Evolutionary conservation across 2,888 invertebrate genomes (phyloP).

Genomic region (Ditylenchus weischeri): DNA sequence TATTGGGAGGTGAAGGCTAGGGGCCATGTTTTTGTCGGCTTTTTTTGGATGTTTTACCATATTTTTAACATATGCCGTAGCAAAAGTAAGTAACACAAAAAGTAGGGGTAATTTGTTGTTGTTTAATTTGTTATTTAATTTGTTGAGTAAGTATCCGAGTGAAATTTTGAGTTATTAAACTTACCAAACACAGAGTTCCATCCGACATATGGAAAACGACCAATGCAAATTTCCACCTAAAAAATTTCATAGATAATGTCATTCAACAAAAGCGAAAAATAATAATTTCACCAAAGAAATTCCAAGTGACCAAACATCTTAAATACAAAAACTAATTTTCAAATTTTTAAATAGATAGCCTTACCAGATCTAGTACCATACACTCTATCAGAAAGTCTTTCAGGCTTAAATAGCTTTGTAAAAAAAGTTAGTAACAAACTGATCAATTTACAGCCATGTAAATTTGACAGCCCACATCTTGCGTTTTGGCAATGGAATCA

Average conservation of each 20-base stretch:
- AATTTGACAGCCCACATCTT: conserved; percentile 95
- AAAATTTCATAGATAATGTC: not conserved
- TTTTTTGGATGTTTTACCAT: not conserved
- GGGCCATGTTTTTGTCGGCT: no score
- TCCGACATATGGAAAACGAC: conserved; percentile 79
- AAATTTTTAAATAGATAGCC: not conserved
- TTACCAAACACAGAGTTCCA: conserved; percentile 80
- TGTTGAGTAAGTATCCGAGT: no score
- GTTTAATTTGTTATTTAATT: no score
- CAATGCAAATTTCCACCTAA: conserved; percentile 88
- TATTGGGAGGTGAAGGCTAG: no score
- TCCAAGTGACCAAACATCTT: conserved; percentile 64
- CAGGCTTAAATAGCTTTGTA: conserved; percentile 59
- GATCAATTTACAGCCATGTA: conserved; percentile 82
- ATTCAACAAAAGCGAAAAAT: not conserved
- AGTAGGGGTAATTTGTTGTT: not conserved
- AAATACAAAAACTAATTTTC: not conserved
- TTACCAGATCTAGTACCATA: conserved; percentile 62
- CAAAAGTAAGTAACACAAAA: conserved; percentile 11
- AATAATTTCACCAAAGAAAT: conserved; percentile 61
- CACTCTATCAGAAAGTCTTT: conserved; percentile 60
- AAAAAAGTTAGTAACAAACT: not conserved
- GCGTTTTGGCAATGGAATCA: conserved; percentile 92
- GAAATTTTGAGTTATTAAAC: no score
- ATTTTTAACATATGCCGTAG: conserved; percentile 30